These are phyloP conservation scores for Eupithecia vulgata DNA, from an alignment of 2,888 invertebrate genomes.

Conservation along the genomic window DNA sequence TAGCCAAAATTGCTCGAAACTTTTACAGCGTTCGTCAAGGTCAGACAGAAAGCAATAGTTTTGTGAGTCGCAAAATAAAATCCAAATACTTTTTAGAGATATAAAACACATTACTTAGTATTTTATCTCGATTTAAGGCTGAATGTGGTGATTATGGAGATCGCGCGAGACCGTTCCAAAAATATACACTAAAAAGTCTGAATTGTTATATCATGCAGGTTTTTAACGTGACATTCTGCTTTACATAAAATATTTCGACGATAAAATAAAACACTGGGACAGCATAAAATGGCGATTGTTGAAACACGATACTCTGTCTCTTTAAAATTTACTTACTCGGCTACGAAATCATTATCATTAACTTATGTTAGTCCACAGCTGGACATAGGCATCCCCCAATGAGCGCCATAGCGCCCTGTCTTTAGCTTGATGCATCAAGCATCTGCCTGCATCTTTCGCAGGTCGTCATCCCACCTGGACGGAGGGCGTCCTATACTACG, in stretches of 20 bases:
- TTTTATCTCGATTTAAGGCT: slow-evolving; percentile 10
- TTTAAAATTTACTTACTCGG: too few relatives aligned
- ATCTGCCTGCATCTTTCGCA: too few relatives aligned
- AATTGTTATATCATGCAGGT: neutral
- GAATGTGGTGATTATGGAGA: slow-evolving; percentile 3
- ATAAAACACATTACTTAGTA: slow-evolving; percentile 11
- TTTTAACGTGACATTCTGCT: neutral
- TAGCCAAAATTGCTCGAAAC: neutral
- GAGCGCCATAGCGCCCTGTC: too few relatives aligned
- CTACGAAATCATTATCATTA: too few relatives aligned
- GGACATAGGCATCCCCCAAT: too few relatives aligned
- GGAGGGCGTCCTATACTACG: too few relatives aligned
- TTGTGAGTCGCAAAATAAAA: neutral
- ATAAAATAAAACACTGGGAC: neutral
- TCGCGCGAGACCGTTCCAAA: neutral
- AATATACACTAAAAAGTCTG: neutral
- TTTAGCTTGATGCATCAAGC: too few relatives aligned
- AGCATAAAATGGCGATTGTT: neutral
- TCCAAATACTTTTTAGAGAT: neutral
- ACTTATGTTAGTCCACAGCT: too few relatives aligned
- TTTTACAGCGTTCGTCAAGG: neutral
- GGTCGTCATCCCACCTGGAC: too few relatives aligned
- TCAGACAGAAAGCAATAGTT: neutral
- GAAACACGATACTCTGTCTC: neutral
- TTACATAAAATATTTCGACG: slow-evolving; percentile 3